phyloP scores from a whole-genome alignment of 2,888 invertebrate species.

The Limnephilus rhombicus region DNA sequence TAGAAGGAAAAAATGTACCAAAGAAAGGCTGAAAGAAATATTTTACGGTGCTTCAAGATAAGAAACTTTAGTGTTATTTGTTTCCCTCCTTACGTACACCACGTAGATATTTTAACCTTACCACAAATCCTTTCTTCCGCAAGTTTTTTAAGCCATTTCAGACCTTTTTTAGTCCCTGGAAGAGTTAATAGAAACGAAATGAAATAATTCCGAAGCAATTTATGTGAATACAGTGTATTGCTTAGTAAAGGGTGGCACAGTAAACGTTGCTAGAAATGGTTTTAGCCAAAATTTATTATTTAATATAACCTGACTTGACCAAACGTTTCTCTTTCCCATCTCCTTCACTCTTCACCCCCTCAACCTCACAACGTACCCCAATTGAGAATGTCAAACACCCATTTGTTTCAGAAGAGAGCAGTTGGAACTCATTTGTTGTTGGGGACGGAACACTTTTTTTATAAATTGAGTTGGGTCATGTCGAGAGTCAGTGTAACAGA shows the following conservation, averaged over 20 bases:
- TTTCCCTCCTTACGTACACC: background rate
- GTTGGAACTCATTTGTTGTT: too few relatives aligned
- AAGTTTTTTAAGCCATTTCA: background rate
- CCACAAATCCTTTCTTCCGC: background rate
- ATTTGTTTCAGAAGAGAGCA: too few relatives aligned
- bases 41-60: slow-evolving; percentile 58
- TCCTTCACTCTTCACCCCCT: too few relatives aligned
- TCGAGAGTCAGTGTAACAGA: background rate
- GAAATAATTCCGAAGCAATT: background rate
- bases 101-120: background rate
- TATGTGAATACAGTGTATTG: background rate
- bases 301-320: too few relatives aligned
- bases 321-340: too few relatives aligned
- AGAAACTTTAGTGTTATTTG: slow-evolving; percentile 51
- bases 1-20: slow-evolving; percentile 63
- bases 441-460: too few relatives aligned
- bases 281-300: too few relatives aligned
- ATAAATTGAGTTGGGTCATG: background rate
- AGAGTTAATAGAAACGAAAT: background rate
- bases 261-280: too few relatives aligned
- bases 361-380: too few relatives aligned
- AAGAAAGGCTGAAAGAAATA: slow-evolving; percentile 61
- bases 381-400: too few relatives aligned
- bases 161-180: background rate
- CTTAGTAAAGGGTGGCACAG: background rate